phyloP scores from a whole-genome alignment of 2,797 vertebrate genomes.

The Triplophysa yarkandensis region DNA sequence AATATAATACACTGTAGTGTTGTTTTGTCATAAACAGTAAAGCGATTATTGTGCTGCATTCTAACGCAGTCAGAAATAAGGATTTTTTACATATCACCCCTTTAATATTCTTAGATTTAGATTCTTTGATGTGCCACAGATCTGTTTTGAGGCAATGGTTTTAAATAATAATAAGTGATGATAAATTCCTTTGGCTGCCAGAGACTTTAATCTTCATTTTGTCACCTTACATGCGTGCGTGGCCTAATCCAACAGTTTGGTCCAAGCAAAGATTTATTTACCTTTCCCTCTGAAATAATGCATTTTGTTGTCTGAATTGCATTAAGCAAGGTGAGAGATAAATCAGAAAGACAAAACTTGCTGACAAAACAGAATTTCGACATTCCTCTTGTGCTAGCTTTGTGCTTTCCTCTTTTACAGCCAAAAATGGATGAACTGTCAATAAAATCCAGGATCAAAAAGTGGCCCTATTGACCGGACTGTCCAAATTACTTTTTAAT shows the following conservation, averaged over 20 bases:
- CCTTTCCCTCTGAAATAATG: slow-evolving; percentile 33
- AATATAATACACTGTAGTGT: too few relatives aligned
- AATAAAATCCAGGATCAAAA: slow-evolving; percentile 39
- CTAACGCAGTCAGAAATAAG: too few relatives aligned
- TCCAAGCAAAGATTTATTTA: slow-evolving; percentile 20
- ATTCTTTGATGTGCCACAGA: slow-evolving; percentile 10
- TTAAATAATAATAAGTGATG: slow-evolving; percentile 27
- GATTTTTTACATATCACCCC: too few relatives aligned
- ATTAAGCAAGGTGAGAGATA: background rate
- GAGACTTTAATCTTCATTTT: slow-evolving; percentile 20
- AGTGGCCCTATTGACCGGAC: slow-evolving; percentile 35
- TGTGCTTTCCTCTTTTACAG: slow-evolving; percentile 18
- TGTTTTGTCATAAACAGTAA: too few relatives aligned
- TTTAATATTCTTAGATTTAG: background rate
- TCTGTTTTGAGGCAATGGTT: background rate
- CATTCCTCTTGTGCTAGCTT: slow-evolving; percentile 10
- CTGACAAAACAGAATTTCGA: slow-evolving; percentile 38
- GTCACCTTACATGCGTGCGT: background rate
- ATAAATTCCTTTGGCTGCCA: slow-evolving; percentile 6
- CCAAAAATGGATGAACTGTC: slow-evolving; percentile 43
- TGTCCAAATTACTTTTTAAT: slow-evolving; percentile 41
- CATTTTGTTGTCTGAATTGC: slow-evolving; percentile 36
- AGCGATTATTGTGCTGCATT: too few relatives aligned
- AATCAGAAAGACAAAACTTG: background rate
- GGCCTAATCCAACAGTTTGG: background rate